These are phyloP conservation scores for Wiebesia pumilae DNA, from an alignment of 1,140 invertebrate genomes.

Conservation along the genomic window DNA sequence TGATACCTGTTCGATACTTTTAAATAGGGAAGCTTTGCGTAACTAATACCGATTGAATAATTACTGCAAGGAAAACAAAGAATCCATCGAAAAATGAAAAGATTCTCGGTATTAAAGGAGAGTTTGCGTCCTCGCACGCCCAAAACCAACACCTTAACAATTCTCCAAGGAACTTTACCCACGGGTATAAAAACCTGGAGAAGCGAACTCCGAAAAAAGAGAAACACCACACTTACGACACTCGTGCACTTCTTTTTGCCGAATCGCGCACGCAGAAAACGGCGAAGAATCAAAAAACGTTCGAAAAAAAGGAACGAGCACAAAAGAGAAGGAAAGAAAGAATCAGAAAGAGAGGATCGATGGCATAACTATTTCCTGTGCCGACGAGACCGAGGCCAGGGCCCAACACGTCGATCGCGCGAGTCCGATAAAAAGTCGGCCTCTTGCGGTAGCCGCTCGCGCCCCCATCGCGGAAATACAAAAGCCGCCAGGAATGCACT, in stretches of 20 bases:
- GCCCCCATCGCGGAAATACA: slow-evolving; percentile 65
- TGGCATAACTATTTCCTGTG: slow-evolving; percentile 56
- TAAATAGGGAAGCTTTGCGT: too few relatives aligned
- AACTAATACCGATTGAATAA: not conserved
- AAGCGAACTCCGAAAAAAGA: not conserved
- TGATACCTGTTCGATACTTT: too few relatives aligned
- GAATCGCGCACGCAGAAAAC: not conserved
- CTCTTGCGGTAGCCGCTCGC: slow-evolving; percentile 57
- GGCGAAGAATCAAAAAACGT: slow-evolving; percentile 29
- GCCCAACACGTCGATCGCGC: slow-evolving; percentile 61
- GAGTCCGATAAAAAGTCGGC: slow-evolving; percentile 57
- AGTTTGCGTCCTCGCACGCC: not conserved
- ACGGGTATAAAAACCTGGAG: not conserved
- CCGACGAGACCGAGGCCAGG: slow-evolving; percentile 55
- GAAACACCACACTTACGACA: not conserved
- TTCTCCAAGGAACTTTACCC: not conserved
- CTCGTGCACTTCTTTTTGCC: not conserved
- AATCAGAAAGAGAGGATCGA: slow-evolving; percentile 43
- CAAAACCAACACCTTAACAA: not conserved
- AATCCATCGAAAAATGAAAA: not conserved
- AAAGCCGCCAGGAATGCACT: slow-evolving; percentile 64
- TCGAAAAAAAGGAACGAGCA: slow-evolving; percentile 12
- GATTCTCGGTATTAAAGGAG: too few relatives aligned
- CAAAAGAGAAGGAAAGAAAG: slow-evolving; percentile 18
- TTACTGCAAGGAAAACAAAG: not conserved